A percentile compares a stretch with the other conserved stretches of the same genome.
phyloP scores from a whole-genome alignment of 2,888 invertebrate genomes.

The Allygus modestus region DNA sequence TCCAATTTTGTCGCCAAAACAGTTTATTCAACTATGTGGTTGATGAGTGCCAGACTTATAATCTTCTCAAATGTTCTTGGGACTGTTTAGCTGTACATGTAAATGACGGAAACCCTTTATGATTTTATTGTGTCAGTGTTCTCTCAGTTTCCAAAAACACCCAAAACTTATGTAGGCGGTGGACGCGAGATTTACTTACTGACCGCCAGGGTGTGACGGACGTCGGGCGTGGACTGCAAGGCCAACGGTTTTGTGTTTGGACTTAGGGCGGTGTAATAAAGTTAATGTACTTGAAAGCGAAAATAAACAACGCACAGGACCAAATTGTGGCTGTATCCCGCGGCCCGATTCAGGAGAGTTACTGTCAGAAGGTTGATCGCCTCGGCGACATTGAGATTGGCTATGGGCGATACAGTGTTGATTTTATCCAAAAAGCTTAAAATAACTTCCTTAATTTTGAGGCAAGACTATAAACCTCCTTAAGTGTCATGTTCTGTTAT shows the following conservation, averaged over 20 bases:
- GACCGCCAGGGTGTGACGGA: not conserved
- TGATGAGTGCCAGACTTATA: no score
- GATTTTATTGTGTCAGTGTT: no score
- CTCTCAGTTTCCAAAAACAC: no score
- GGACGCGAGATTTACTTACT: not conserved
- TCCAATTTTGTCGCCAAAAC: no score
- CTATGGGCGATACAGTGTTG: not conserved
- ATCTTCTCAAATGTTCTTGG: no score
- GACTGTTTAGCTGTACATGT: no score
- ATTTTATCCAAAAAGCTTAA: no score
- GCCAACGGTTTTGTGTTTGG: not conserved
- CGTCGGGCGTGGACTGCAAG: not conserved
- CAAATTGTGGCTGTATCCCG: not conserved
- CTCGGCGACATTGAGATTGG: not conserved
- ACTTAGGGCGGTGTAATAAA: slow-evolving; percentile 32
- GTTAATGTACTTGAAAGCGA: slow-evolving; percentile 30
- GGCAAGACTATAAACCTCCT: no score
- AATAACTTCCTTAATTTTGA: no score
- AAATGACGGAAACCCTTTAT: no score
- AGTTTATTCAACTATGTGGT: no score
- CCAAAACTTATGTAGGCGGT: not conserved
- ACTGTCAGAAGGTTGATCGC: not conserved
- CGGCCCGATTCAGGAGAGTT: not conserved
- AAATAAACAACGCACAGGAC: slow-evolving; percentile 12
- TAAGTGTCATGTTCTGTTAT: no score